phyloP scores from a whole-genome alignment of 2,113 vertebrate genomes.

The Spilogale gracilis region DNA sequence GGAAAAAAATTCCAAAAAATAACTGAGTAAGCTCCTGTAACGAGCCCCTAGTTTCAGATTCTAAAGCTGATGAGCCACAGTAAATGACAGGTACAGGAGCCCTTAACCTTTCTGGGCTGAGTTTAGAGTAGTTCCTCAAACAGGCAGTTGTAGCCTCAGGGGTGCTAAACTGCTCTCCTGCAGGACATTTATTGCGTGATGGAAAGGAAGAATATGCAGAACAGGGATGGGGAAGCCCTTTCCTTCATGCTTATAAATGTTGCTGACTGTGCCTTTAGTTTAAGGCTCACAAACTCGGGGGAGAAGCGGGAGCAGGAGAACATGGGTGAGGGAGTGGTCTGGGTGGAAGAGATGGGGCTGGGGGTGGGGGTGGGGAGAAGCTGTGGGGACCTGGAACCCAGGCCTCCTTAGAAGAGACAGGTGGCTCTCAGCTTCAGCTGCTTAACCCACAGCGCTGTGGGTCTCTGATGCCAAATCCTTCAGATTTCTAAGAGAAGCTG shows the following conservation, averaged over 20 bases:
- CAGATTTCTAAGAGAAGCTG: neutral
- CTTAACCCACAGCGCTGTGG: neutral
- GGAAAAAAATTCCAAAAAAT: neutral
- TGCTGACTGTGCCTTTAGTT: neutral
- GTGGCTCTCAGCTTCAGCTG: neutral
- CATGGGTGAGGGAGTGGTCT: neutral
- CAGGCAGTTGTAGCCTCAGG: slow-evolving; percentile 13
- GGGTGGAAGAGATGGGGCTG: no score
- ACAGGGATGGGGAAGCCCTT: neutral
- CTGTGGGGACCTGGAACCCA: neutral
- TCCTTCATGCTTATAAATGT: neutral
- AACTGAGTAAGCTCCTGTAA: neutral
- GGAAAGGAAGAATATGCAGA: neutral
- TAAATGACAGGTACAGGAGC: slow-evolving; percentile 20
- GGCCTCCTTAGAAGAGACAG: neutral
- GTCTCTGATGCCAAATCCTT: neutral
- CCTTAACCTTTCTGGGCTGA: neutral
- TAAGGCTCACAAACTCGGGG: neutral
- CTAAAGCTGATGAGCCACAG: neutral
- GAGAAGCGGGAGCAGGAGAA: neutral
- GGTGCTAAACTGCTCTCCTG: neutral
- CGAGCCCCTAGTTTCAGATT: neutral
- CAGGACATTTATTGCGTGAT: neutral
- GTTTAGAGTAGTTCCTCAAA: slow-evolving; percentile 43
- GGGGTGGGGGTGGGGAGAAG: neutral